Conservation (phyloP, 1,140 invertebrate genomes). For the Caenorhabditis inopinata region DNA sequence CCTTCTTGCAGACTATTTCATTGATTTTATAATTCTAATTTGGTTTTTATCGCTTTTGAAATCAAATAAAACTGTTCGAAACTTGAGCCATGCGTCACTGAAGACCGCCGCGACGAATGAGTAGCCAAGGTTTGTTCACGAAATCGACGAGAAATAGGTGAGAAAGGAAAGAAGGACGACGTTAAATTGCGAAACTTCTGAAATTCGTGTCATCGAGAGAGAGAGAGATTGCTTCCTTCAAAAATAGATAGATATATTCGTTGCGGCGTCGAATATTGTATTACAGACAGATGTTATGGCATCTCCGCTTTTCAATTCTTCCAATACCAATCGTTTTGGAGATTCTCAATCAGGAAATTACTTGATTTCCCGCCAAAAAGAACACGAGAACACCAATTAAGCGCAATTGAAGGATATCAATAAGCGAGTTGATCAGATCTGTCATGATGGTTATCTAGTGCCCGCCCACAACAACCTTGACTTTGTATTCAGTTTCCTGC, state of each 20-base stretch:
- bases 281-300: too few relatives aligned
- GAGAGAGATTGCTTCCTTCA: neutral
- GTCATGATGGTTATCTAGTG: neutral
- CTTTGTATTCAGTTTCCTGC: neutral
- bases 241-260: too few relatives aligned
- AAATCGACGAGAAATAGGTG: constrained; percentile 29
- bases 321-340: too few relatives aligned
- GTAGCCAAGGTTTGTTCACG: too few relatives aligned
- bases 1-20: neutral
- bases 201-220: neutral
- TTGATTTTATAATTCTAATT: constrained; percentile 16
- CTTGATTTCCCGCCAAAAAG: too few relatives aligned
- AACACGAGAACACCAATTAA: too few relatives aligned
- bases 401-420: neutral
- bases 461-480: constrained; percentile 23
- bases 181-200: neutral
- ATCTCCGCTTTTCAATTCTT: too few relatives aligned
- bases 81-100: too few relatives aligned
- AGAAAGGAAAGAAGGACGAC: neutral
- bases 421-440: constrained; percentile 4
- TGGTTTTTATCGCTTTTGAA: neutral
- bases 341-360: too few relatives aligned
- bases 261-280: too few relatives aligned
- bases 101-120: too few relatives aligned
- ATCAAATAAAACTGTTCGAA: too few relatives aligned